Evolutionary conservation across 2,113 vertebrate genomes (phyloP).

Genomic region (Cariama cristata): DNA sequence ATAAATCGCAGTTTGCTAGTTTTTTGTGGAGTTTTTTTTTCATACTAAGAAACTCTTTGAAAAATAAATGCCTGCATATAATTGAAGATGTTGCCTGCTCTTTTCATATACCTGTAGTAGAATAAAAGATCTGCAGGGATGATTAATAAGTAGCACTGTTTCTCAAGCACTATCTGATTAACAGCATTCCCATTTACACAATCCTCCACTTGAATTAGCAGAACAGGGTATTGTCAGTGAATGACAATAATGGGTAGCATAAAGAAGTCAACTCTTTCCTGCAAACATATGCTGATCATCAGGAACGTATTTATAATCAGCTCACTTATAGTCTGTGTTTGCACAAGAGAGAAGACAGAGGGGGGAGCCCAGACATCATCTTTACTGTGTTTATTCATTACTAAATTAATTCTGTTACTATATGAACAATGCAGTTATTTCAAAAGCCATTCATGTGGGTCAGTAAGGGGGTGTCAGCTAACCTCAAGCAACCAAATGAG

Average conservation of each 20-base stretch:
- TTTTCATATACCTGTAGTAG: neutral
- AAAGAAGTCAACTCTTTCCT: neutral
- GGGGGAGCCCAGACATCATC: neutral
- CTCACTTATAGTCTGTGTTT: neutral
- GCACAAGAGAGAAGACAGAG: neutral
- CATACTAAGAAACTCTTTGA: neutral
- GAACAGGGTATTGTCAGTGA: neutral
- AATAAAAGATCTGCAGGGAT: conserved; percentile 27
- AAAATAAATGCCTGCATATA: neutral
- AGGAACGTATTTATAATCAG: neutral
- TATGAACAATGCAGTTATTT: neutral
- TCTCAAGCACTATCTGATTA: conserved; percentile 38
- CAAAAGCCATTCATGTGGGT: neutral
- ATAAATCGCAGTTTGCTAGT: neutral
- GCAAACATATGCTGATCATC: neutral
- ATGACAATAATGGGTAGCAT: neutral
- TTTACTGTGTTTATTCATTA: neutral
- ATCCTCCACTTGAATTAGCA: neutral
- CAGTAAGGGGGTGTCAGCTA: neutral
- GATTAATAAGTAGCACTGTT: conserved; percentile 39
- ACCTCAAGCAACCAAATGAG: neutral
- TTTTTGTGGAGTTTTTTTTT: neutral
- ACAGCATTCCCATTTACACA: neutral
- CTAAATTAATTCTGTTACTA: neutral
- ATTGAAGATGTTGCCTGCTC: conserved; percentile 7